These are phyloP conservation scores for Drosophila algonquin DNA, from an alignment of 2,888 invertebrate species.

Conservation along the genomic window DNA sequence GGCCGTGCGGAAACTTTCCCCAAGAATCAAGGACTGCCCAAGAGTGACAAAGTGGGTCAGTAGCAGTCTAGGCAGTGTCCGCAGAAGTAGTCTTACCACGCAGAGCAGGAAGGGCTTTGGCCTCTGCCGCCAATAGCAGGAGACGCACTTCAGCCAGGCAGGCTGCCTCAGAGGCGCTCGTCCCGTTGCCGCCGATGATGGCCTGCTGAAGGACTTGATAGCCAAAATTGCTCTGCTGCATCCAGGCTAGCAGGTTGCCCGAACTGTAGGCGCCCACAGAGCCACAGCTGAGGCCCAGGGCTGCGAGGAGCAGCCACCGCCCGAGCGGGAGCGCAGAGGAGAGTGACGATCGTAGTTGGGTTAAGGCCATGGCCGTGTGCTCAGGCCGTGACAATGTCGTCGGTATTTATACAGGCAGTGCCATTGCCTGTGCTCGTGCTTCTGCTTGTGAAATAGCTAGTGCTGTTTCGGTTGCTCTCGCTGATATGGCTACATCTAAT, in stretches of 20 bases:
- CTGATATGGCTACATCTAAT: neutral
- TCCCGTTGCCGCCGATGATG: slow-evolving; percentile 10
- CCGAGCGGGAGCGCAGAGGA: neutral
- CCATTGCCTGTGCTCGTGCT: neutral
- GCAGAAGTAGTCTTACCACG: slow-evolving; percentile 38
- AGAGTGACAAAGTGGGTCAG: neutral
- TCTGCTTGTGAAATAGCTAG: neutral
- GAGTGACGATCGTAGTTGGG: neutral
- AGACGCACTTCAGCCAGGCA: slow-evolving; percentile 52
- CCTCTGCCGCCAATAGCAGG: slow-evolving; percentile 51
- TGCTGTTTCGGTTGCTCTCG: slow-evolving; percentile 13
- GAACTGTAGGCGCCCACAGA: slow-evolving; percentile 27
- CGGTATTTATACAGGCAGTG: slow-evolving; percentile 63
- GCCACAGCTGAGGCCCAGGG: neutral
- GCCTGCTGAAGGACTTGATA: slow-evolving; percentile 60
- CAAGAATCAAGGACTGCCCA: slow-evolving; percentile 83
- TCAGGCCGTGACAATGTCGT: slow-evolving; percentile 37
- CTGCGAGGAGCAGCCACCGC: slow-evolving; percentile 8
- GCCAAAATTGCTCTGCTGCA: slow-evolving; percentile 67
- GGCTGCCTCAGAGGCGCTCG: slow-evolving; percentile 17
- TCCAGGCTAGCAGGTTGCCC: slow-evolving; percentile 56
- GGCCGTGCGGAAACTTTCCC: slow-evolving; percentile 83
- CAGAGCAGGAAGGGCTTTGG: slow-evolving; percentile 50
- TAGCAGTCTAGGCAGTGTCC: too few relatives aligned
- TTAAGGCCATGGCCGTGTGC: slow-evolving; percentile 58